These are phyloP conservation scores for Bombus haemorrhoidalis DNA, from an alignment of 1,140 invertebrate genomes.

Conservation along the genomic window DNA sequence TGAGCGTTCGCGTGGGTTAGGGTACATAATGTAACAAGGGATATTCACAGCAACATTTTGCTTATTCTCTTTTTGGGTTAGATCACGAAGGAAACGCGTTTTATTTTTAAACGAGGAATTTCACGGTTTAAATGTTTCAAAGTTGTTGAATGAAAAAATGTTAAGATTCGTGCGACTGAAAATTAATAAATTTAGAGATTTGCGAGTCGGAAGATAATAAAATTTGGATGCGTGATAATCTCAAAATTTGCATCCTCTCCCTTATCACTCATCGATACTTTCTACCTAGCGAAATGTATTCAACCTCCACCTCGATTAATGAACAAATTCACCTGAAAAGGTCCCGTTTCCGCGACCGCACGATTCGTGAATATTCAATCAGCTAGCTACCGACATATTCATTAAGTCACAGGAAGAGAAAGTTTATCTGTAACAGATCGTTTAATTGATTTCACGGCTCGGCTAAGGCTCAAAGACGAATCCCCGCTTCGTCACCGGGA, in stretches of 20 bases:
- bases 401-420: conserved; percentile 39
- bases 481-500: neutral
- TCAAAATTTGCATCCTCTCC: neutral
- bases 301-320: neutral
- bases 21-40: neutral
- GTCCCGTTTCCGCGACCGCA: neutral
- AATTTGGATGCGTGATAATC: neutral
- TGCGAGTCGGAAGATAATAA: neutral
- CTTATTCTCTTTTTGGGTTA: too few species aligned
- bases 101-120: too few species aligned
- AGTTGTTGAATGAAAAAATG: neutral
- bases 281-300: neutral
- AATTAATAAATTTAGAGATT: neutral
- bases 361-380: conserved; percentile 63
- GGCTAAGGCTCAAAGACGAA: conserved; percentile 27
- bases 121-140: too few species aligned
- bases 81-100: too few species aligned
- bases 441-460: conserved; percentile 63
- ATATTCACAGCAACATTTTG: too few species aligned
- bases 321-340: conserved; percentile 17
- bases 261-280: neutral
- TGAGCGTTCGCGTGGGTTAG: neutral
- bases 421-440: conserved; percentile 52
- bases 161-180: neutral
- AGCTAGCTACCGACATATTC: conserved; percentile 42